phyloP scores from a whole-genome alignment of 2,113 vertebrate species.

The Nicator chloris region DNA sequence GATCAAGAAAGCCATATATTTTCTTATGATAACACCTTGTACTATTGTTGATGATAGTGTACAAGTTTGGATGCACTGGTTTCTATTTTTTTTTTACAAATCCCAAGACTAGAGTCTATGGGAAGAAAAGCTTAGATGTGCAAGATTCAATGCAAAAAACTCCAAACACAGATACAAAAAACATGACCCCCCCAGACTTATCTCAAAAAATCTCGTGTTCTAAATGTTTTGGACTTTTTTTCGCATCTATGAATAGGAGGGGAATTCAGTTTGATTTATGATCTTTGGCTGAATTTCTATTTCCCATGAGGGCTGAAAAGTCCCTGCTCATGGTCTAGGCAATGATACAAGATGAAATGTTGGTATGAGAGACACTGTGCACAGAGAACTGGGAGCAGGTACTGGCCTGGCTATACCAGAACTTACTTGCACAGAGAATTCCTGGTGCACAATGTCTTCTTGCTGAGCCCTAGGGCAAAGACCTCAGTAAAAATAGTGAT shows the following conservation, averaged over 20 bases:
- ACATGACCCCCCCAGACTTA: fast-evolving
- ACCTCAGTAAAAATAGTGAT: neutral
- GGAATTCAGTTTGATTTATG: neutral
- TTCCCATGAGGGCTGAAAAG: neutral
- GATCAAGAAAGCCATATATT: neutral
- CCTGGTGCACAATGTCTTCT: fast-evolving
- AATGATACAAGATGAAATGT: neutral
- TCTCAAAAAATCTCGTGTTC: fast-evolving
- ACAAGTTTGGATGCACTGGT: neutral
- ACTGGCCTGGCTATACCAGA: neutral
- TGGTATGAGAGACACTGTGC: neutral
- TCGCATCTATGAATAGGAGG: neutral
- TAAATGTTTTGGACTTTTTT: neutral
- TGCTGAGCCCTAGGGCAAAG: neutral
- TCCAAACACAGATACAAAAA: neutral
- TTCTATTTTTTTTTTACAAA: neutral
- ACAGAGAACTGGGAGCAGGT: neutral
- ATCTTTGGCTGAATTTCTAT: neutral
- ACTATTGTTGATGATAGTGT: neutral
- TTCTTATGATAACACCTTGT: neutral
- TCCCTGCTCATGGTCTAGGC: neutral
- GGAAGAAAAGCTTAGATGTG: neutral
- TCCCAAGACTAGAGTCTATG: neutral
- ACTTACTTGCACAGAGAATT: neutral
- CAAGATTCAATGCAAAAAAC: neutral